phyloP scores from a whole-genome alignment of 2,888 invertebrate species.

The Thymelicus acteon region DNA sequence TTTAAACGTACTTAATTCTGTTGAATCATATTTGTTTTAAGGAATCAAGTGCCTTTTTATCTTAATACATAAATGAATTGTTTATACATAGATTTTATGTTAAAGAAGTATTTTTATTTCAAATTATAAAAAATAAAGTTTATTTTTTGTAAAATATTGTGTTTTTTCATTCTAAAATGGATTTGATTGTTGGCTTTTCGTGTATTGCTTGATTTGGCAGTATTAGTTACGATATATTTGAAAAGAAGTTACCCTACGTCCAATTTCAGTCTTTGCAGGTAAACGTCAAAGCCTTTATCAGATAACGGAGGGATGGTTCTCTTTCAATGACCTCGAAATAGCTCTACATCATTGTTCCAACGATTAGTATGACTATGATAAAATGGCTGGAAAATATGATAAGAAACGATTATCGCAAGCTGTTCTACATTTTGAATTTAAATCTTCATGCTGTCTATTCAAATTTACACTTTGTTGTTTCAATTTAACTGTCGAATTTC shows the following conservation, averaged over 20 bases:
- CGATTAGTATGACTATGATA: constrained; percentile 51
- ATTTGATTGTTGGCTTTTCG: not conserved
- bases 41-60: not conserved
- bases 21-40: not conserved
- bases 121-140: not conserved
- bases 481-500: no score
- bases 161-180: not conserved
- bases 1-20: no score
- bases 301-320: constrained; percentile 56
- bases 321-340: constrained; percentile 73
- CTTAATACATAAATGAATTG: not conserved
- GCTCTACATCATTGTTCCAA: constrained; percentile 75
- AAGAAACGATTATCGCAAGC: no score
- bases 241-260: no score
- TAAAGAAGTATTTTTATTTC: no score
- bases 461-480: no score
- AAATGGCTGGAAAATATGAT: not conserved
- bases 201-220: not conserved
- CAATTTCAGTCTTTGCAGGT: constrained; percentile 48
- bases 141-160: constrained; percentile 18
- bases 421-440: no score
- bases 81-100: no score
- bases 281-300: constrained; percentile 34
- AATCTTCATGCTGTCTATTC: no score
- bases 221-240: no score